Evolutionary conservation across 2,888 invertebrate species (phyloP), one percentile per base, ranked within the genome.

Genomic region (Xylota sylvarum): DNA sequence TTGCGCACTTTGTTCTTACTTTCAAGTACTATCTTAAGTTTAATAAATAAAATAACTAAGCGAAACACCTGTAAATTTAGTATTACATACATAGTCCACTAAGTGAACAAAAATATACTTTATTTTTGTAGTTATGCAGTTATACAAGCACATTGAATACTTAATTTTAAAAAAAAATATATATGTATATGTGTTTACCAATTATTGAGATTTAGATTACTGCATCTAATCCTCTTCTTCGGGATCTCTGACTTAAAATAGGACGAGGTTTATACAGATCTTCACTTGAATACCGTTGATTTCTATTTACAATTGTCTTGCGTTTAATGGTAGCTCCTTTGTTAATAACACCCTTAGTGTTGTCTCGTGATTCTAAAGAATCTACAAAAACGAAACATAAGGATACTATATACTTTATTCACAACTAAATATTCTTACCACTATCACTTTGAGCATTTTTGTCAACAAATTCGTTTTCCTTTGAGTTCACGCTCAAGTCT

Each of bases 201-300:
- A 27, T 7, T 5, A 10, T 19, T 32, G 5, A 35, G 23, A 19
- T 35, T 69, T 69, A 88, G 14, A 86, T 86, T 62, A 90, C 89
- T 69, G 90, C 80, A 82, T 91, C 91, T 64, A 91, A 87, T 56
- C 90, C 91, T 82, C 93, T 90, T 86, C 94, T 93, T 88, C 94
- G 93, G 82, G 94, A 93, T 78, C 93, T 93, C 85, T 94, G 93
- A 80, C 93, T 94, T 88, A 95, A 93, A 48, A 94, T 90, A 50
- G 94, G 94, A 88, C 95, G 93, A 69, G 96, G 96, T 90, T 96
- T 96, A 91, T 96, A 96, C 77, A 96, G 93, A 92, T 96, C 96
- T 89, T 95, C 95, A 88, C 94, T 95, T 76, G 94, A 94, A 90
- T 96, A 96, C 82, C 95, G 93, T 90, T 96, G 95, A 79, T 88